Base-by-base conservation (phyloP, 2,797 vertebrate species). In the Corythornis leucogaster region DNA sequence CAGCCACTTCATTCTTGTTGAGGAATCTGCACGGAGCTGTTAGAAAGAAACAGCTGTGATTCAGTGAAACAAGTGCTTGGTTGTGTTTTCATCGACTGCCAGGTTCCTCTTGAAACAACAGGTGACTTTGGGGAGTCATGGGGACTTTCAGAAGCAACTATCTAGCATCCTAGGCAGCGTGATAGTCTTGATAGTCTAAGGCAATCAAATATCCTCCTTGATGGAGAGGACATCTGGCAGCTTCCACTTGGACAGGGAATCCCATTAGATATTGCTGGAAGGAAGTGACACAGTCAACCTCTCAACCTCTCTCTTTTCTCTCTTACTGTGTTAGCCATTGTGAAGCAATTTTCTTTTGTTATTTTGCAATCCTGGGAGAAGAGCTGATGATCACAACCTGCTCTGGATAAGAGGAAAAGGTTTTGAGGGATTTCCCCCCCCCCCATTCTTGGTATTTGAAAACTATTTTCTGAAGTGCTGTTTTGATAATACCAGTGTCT, bases 341-440 rank as follows among this genome's bases (percentile, higher is more conserved):
- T 42, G 61, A 94, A 79, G 66, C 46, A 89, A 89, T 75, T 89
- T 87, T 82, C 40, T 87, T 87, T 67, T 77, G 63, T 80, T 91
- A 58, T 91, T 87, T 85, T 50, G 69, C 89, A 71, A 68, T 77
- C 54, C 57, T 80, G 63, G n/a, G 76, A 85, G 55, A 78, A 75
- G 58, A 92, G 51, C 28, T 3, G 22, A 78, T 75, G 54, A 90
- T 89, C 78, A 85, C 42, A 90, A 20, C 12, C 57, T 75, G 79
- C 57, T 74, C 53, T 58, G 45, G 53, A 40, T 43, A 84, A 82
- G 33, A 28, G 86, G 46, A 50, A 64, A 55, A 38, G 18, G 3
- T 31, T 46, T 70, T 80, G 35, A 84, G 40, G 13, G 5, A 2
- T 3, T 15, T 15, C 17, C 4, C 16, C 45, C 46, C 46, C 21